Evolutionary conservation across 2,888 invertebrate species (phyloP).

Genomic region (Amiota communis): DNA sequence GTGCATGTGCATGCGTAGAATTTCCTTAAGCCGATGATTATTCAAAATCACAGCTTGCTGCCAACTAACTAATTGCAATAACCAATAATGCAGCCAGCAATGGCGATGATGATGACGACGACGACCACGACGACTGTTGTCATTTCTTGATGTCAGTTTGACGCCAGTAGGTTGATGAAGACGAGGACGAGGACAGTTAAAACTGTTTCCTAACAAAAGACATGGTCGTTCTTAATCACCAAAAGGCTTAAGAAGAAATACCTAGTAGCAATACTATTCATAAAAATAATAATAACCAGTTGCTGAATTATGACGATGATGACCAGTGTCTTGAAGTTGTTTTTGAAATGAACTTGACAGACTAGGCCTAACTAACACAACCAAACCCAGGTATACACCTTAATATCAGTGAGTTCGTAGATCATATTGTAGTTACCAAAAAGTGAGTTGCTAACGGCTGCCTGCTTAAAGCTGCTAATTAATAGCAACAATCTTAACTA

Average conservation of each 20-base stretch:
- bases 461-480: slow-evolving; percentile 28
- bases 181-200: slow-evolving; percentile 4
- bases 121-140: not conserved
- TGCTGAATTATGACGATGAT: slow-evolving; percentile 14
- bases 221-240: slow-evolving; percentile 22
- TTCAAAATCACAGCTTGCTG: slow-evolving; percentile 59
- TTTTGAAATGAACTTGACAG: too few relatives aligned
- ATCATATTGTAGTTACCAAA: too few relatives aligned
- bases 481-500: slow-evolving; percentile 12
- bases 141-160: too few relatives aligned
- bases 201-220: not conserved
- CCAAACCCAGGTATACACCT: too few relatives aligned
- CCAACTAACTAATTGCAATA: slow-evolving; percentile 18
- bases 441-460: slow-evolving; percentile 13
- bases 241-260: not conserved
- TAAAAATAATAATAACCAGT: slow-evolving; percentile 17
- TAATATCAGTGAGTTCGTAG: too few relatives aligned
- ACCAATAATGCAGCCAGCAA: not conserved
- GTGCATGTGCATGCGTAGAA: slow-evolving; percentile 38
- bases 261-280: not conserved
- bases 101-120: too few relatives aligned
- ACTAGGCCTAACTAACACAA: too few relatives aligned
- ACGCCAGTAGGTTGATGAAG: too few relatives aligned
- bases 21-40: slow-evolving; percentile 63
- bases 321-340: too few relatives aligned